A percentile compares a stretch with the other conserved stretches of the same genome.
Evolutionary conservation across 1,140 invertebrate genomes (phyloP).

Genomic region (Trichonephila clavipes): DNA sequence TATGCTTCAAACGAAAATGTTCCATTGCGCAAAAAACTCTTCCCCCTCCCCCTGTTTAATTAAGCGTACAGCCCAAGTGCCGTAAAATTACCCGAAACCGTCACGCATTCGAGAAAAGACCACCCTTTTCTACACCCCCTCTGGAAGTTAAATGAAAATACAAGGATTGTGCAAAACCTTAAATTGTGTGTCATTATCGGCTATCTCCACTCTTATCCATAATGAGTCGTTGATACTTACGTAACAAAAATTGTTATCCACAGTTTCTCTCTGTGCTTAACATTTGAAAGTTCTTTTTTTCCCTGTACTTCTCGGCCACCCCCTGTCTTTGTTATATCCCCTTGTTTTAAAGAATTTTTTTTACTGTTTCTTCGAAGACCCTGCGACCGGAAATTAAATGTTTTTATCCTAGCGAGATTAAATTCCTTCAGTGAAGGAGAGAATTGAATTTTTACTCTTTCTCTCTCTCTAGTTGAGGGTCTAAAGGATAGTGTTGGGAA

Average conservation of each 20-base stretch:
- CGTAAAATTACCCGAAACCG: slow-evolving; percentile 65
- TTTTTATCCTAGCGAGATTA: slow-evolving; percentile 66
- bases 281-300: slow-evolving; percentile 26
- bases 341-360: slow-evolving; percentile 28
- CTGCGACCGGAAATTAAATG: slow-evolving; percentile 64
- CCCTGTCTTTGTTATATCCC: not conserved
- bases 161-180: slow-evolving; percentile 52
- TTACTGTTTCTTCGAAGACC: not conserved
- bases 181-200: slow-evolving; percentile 46
- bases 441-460: slow-evolving; percentile 56
- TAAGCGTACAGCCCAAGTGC: slow-evolving; percentile 61
- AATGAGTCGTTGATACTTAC: not conserved
- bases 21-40: slow-evolving; percentile 44
- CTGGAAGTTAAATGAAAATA: slow-evolving; percentile 64
- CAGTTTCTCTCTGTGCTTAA: not conserved
- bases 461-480: not conserved
- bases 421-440: slow-evolving; percentile 44
- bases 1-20: slow-evolving; percentile 1
- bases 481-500: slow-evolving; percentile 12
- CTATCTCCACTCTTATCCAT: not conserved
- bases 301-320: not conserved
- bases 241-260: slow-evolving; percentile 46
- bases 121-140: not conserved
- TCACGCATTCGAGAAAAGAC: slow-evolving; percentile 38
- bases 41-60: slow-evolving; percentile 44